Evolutionary conservation across 2,797 vertebrate species (phyloP).

Genomic region (Rhyacichthys aspro): DNA sequence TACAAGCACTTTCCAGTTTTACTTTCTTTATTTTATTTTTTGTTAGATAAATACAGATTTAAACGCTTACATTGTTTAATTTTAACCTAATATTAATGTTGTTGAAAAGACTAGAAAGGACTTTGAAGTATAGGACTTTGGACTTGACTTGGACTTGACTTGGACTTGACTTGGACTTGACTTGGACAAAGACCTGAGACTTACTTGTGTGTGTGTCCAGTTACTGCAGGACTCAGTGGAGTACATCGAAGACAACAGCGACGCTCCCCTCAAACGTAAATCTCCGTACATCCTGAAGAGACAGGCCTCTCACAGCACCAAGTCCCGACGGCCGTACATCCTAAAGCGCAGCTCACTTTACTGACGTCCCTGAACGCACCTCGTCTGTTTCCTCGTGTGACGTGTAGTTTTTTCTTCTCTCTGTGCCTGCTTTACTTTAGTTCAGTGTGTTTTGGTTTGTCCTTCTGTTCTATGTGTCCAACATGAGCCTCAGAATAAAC

Average conservation of each 20-base stretch:
- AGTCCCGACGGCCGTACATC: slow-evolving; percentile 94
- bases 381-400: background rate
- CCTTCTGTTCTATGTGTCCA: slow-evolving; percentile 23
- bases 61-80: too few species aligned
- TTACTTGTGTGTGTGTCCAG: slow-evolving; percentile 45
- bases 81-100: too few species aligned
- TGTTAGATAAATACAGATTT: too few species aligned
- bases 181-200: too few species aligned
- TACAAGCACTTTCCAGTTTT: too few species aligned
- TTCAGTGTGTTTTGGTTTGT: background rate
- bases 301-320: slow-evolving; percentile 84
- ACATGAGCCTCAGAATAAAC: slow-evolving; percentile 32
- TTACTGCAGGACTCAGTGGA: slow-evolving; percentile 79
- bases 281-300: slow-evolving; percentile 96
- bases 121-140: too few species aligned
- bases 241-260: slow-evolving; percentile 82
- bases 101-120: too few species aligned
- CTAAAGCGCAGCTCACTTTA: slow-evolving; percentile 89
- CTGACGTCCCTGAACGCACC: slow-evolving; percentile 71
- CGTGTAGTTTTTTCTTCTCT: background rate
- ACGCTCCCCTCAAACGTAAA: slow-evolving; percentile 89
- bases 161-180: too few species aligned
- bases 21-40: too few species aligned
- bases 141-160: too few species aligned
- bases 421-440: too few species aligned